Evolutionary conservation across 1,140 invertebrate species (phyloP).

Genomic region (Pentalonia nigronervosa): DNA sequence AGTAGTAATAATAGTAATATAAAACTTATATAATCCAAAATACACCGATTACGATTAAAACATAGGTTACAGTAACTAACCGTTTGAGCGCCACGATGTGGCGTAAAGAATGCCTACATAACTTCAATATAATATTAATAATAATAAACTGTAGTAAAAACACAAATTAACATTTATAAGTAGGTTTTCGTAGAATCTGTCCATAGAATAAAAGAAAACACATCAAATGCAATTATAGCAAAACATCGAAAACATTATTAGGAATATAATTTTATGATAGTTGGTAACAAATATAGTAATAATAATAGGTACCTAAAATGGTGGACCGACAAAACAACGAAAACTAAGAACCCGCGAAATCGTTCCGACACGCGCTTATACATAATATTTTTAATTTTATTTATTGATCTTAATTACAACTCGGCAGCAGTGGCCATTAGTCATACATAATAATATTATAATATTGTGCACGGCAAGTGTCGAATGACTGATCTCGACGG

Average conservation of each 20-base stretch:
- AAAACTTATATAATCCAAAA: constrained; percentile 14
- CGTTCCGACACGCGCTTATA: neutral
- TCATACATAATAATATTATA: too few relatives aligned
- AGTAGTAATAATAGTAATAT: neutral
- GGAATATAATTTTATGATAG: neutral
- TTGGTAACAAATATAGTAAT: neutral
- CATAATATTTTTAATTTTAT: neutral
- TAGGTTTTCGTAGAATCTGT: neutral
- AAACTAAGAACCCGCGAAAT: neutral
- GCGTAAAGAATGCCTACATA: neutral
- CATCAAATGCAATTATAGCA: neutral
- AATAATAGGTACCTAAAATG: neutral
- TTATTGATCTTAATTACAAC: too few relatives aligned
- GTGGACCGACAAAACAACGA: neutral
- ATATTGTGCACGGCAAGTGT: neutral
- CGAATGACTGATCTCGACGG: neutral
- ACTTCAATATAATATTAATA: neutral
- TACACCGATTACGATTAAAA: constrained; percentile 12
- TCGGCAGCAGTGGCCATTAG: too few relatives aligned
- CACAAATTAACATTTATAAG: neutral
- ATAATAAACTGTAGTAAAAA: constrained; percentile 1
- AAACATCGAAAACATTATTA: constrained; percentile 7
- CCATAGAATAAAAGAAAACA: neutral
- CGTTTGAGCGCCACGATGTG: neutral
- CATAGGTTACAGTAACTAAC: neutral